Base-by-base conservation (phyloP, 2,113 vertebrate species). In the Dryoscopus gambensis region DNA sequence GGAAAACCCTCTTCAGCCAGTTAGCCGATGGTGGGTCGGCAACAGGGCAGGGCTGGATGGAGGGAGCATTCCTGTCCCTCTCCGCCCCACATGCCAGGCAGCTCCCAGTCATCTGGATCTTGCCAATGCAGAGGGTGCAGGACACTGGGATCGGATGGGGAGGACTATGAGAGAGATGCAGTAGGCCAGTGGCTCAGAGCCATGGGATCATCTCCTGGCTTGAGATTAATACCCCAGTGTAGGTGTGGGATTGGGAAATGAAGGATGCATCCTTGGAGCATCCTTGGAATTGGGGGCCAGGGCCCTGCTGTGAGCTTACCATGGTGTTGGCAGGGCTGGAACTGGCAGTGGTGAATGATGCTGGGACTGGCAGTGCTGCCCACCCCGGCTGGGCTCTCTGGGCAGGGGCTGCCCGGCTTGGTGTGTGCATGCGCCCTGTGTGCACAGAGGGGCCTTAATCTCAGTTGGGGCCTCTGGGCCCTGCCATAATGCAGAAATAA, bases 401-500 rank as follows among this genome's bases (percentile, higher is more conserved):
- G 70, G 39, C 64, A 57, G 67, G 70, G 70, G 33, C 84, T 42
- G 78, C 57, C 64, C 50, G 39, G 50, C 62, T 70, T 62, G 44
- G n/a, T 87, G 70, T 13, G 7, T 90, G 79, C 20, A 20, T 93
- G 89, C 50, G 8, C 69, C 76, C 55, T 49, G 63, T 86, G 73
- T 56, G 68, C n/a, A 5, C 83, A 95, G 94, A 95, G 95, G 94
- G 91, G 69, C 94, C 96, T 88, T 93, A 95, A 96, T 95, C 68
- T 94, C 81, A 92, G 67, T 22, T 91, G 90, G 81, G 93, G 94
- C 96, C 96, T 94, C 95, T 96, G 85, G 97, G 96, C 96, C 73
- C 89, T 96, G 89, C 90, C 83, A 93, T 96, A 97, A 97, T 96
- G 87, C 74, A 96, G 89, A 96, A 96, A 97, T 89, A 95, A 96